These are phyloP conservation scores for Bellardia pandia DNA, from an alignment of 2,888 invertebrate species.

Conservation along the genomic window DNA sequence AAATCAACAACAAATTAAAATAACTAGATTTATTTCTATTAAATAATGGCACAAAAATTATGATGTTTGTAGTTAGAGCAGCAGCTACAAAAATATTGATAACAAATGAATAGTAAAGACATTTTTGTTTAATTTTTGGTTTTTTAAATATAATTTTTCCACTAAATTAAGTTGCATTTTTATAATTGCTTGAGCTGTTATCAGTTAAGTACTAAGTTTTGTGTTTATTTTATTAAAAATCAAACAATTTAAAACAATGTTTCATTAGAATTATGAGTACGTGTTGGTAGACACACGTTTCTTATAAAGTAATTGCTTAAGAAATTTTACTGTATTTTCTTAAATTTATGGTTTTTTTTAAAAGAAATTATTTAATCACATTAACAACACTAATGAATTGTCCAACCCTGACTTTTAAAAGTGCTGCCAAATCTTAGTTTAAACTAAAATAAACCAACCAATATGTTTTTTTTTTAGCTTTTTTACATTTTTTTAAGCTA, in stretches of 20 bases:
- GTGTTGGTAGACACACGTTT: no score
- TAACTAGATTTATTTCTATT: background rate
- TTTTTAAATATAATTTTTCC: background rate
- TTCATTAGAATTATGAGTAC: background rate
- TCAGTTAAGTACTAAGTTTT: background rate
- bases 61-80: slow-evolving; percentile 39
- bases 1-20: slow-evolving; percentile 15
- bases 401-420: no score
- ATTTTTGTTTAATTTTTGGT: background rate
- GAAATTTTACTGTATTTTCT: no score
- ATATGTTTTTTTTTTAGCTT: no score
- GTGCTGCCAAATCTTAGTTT: no score
- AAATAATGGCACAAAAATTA: slow-evolving; percentile 47
- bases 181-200: background rate
- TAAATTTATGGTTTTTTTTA: no score
- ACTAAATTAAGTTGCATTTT: slow-evolving; percentile 23
- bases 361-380: no score
- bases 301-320: no score
- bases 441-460: no score
- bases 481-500: no score
- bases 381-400: no score
- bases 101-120: slow-evolving; percentile 10
- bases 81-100: slow-evolving; percentile 7
- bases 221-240: background rate
- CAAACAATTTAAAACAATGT: background rate